These are phyloP conservation scores for Lophotis ruficrista DNA, from an alignment of 2,113 vertebrate species.

Conservation along the genomic window DNA sequence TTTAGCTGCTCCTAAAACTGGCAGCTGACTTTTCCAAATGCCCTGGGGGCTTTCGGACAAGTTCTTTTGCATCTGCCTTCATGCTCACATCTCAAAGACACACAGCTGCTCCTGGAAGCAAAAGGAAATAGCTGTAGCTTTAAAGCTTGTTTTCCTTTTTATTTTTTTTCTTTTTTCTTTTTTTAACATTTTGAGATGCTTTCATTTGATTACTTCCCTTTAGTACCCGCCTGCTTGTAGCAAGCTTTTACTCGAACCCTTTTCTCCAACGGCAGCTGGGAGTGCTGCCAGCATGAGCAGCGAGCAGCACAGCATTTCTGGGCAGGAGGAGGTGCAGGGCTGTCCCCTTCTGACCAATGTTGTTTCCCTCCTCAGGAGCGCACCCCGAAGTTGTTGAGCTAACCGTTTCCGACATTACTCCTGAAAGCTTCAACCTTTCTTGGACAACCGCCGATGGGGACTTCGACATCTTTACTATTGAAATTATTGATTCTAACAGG, in stretches of 20 bases:
- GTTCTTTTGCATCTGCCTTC: constrained; percentile 14
- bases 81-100: not conserved
- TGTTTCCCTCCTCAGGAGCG: constrained; percentile 83
- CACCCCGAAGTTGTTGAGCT: constrained; percentile 85
- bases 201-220: not conserved
- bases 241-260: constrained; percentile 2
- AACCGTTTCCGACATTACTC: constrained; percentile 84
- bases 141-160: not conserved
- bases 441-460: constrained; percentile 83
- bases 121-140: not conserved
- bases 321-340: not conserved
- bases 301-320: not conserved
- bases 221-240: not conserved
- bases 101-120: not conserved
- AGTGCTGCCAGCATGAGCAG: not conserved
- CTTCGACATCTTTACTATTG: constrained; percentile 89
- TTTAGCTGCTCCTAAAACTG: not conserved
- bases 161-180: not conserved
- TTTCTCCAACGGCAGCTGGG: not conserved
- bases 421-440: constrained; percentile 89
- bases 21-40: not conserved
- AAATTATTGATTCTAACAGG: constrained; percentile 97
- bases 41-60: not conserved
- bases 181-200: not conserved
- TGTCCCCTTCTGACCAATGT: constrained; percentile 16